phyloP scores from a whole-genome alignment of 2,888 invertebrate genomes.

The Zaprionus lineosus region DNA sequence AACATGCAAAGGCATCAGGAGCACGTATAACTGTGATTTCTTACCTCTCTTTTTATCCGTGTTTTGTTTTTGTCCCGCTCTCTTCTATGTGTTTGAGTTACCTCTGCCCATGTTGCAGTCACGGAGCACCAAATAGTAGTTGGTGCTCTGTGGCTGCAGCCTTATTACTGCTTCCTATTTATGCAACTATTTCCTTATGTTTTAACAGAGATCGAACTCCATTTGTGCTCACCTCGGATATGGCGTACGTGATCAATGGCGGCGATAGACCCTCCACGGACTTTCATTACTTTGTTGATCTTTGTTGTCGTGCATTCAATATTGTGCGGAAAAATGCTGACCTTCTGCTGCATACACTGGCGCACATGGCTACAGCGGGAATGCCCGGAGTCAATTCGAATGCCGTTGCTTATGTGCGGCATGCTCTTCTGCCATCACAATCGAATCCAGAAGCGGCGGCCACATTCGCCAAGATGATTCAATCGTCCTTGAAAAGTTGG shows the following conservation, averaged over 20 bases:
- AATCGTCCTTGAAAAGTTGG: conserved; percentile 95
- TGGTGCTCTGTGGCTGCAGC: no score
- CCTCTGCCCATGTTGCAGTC: no score
- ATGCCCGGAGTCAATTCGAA: conserved; percentile 91
- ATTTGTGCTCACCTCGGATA: conserved; percentile 98
- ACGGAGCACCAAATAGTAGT: no score
- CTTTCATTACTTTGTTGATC: conserved; percentile 99
- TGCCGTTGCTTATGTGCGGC: conserved; percentile 95
- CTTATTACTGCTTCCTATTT: no score
- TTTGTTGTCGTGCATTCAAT: conserved; percentile 98
- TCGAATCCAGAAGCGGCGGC: conserved; percentile 98
- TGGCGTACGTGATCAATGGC: conserved; percentile 99
- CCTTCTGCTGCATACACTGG: conserved; percentile 94
- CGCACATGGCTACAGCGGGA: conserved; percentile 85
- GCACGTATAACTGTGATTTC: no score
- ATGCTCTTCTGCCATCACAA: conserved; percentile 92
- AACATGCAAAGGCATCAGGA: no score
- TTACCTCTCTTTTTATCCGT: no score
- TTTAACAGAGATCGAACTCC: conserved; percentile 94
- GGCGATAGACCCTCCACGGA: conserved; percentile 95
- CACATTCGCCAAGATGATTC: conserved; percentile 97
- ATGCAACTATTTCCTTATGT: background rate
- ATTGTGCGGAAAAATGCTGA: conserved; percentile 95
- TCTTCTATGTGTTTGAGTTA: no score
- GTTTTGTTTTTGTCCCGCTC: no score